phyloP scores from a whole-genome alignment of 1,140 invertebrate species.

The Hetaerina americana region DNA sequence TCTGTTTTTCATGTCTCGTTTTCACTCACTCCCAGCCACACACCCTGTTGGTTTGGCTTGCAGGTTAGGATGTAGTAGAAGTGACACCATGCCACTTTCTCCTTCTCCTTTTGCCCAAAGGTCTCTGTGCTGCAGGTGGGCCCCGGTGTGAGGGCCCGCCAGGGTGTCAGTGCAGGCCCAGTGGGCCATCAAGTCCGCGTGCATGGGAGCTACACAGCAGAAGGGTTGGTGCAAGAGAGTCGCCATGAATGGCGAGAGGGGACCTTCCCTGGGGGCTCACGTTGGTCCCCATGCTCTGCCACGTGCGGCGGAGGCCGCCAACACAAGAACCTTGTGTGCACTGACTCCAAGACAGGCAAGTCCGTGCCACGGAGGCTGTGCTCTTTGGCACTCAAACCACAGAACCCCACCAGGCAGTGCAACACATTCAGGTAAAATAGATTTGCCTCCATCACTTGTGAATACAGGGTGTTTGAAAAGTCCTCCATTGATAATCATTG shows the following conservation, averaged over 20 bases:
- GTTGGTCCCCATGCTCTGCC: constrained; percentile 40
- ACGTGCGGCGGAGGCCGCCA: constrained; percentile 39
- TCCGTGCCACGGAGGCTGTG: constrained; percentile 35
- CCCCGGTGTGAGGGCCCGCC: too few species aligned
- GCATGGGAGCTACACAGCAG: constrained; percentile 24
- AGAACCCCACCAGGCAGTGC: constrained; percentile 29
- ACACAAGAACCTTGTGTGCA: constrained; percentile 33
- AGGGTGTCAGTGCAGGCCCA: constrained; percentile 23
- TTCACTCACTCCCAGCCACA: not conserved
- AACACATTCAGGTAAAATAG: constrained; percentile 39
- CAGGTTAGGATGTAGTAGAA: not conserved
- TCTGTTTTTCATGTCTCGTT: not conserved
- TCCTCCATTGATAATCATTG: too few species aligned
- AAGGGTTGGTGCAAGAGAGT: constrained; percentile 37
- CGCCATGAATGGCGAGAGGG: not conserved
- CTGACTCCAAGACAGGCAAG: constrained; percentile 31
- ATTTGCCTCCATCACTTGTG: too few species aligned
- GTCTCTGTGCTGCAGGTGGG: constrained; percentile 17
- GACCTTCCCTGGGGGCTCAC: not conserved
- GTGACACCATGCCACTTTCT: not conserved
- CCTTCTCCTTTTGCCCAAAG: constrained; percentile 17
- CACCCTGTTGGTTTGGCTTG: not conserved
- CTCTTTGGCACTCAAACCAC: constrained; percentile 29
- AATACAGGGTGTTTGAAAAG: too few species aligned
- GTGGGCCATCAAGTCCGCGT: constrained; percentile 26